A percentile compares a stretch with the other conserved stretches of the same genome.
Evolutionary conservation across 2,888 invertebrate genomes (phyloP).

Genomic region (Ophioninae sp.): DNA sequence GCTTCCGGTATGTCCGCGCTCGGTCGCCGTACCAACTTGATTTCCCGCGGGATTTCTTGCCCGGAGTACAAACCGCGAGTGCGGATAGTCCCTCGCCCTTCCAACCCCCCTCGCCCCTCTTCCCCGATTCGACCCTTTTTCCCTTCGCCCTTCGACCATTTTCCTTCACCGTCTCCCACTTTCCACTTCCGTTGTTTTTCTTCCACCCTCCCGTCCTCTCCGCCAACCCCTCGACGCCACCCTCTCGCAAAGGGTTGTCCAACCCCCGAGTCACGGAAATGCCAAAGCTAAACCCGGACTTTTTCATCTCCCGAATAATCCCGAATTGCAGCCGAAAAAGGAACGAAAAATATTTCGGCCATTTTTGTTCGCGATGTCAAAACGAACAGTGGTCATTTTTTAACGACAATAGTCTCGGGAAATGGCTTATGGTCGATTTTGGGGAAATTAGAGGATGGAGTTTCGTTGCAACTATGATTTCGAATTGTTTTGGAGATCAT

Average conservation of each 20-base stretch:
- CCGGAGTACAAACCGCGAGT: constrained; percentile 58
- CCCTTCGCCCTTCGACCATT: not conserved
- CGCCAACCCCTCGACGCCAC: not conserved
- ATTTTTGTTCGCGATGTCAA: too few relatives aligned
- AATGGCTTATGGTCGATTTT: too few relatives aligned
- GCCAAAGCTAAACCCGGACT: constrained; percentile 47
- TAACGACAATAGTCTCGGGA: too few relatives aligned
- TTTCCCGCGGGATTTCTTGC: constrained; percentile 77
- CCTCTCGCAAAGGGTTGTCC: constrained; percentile 54
- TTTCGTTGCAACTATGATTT: too few relatives aligned
- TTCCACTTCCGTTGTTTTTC: not conserved
- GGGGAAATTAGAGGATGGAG: too few relatives aligned
- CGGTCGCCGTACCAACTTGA: constrained; percentile 70
- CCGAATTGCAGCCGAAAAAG: constrained; percentile 2
- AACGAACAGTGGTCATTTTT: too few relatives aligned
- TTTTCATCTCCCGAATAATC: constrained; percentile 32
- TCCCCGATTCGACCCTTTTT: not conserved
- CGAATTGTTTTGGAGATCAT: too few relatives aligned
- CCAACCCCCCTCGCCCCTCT: constrained; percentile 7
- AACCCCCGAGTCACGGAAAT: constrained; percentile 15
- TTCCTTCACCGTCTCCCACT: not conserved
- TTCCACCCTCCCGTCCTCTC: not conserved
- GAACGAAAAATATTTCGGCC: too few relatives aligned
- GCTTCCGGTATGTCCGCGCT: constrained; percentile 34
- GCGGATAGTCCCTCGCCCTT: constrained; percentile 4